Evolutionary conservation across 1,140 invertebrate genomes (phyloP), one percentile per base, ranked within the genome.

Genomic region (Orius insidiosus): DNA sequence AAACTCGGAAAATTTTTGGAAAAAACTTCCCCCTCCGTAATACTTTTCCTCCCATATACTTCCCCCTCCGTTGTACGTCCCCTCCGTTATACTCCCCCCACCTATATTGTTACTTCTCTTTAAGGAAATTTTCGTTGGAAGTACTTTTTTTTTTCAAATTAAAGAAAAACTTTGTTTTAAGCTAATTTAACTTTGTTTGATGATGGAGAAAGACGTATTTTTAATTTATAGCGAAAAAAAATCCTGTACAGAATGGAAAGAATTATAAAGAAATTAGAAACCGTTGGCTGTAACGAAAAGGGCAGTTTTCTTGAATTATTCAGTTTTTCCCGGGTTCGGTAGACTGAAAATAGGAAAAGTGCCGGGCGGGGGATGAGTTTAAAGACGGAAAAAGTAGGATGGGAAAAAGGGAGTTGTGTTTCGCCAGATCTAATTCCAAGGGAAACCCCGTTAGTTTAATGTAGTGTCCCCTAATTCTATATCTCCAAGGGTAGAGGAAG

Each of bases 391-490:
- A 40, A 15, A 10, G 9, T 3, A 40, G 18, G 15, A 38, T 38
- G 36, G 15, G 15, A 38, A 38, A 38, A 5, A 4, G 38, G 38
- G 38, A 40, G 18, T 40, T 40, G 38, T 36, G 13, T 40, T 40
- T 13, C 13, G 13, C 38, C 13, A 18, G 38, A 40, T 40, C 38
- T 40, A 14, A 40, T 18, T 40, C 38, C 16, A 50, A 50, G 48
- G 48, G 45, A 32, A 30, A 13, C 10, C 32, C 45, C 14, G 8
- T 34, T 46, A 13, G 11, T 47, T 44, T 44, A 44, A 44, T 32
- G 42, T 44, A 45, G 34, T 45, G 32, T 44, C 42, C n/a, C 42
- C 43, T 16, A 45, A 16, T 35, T 45, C 31, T 45, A 35, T 32
- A 45, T 45, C 34, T 45, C 13, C 13, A 13, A 18, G 5, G n/a